Conservation (phyloP, 2,113 vertebrate species). For the Oenanthe oenanthe region DNA sequence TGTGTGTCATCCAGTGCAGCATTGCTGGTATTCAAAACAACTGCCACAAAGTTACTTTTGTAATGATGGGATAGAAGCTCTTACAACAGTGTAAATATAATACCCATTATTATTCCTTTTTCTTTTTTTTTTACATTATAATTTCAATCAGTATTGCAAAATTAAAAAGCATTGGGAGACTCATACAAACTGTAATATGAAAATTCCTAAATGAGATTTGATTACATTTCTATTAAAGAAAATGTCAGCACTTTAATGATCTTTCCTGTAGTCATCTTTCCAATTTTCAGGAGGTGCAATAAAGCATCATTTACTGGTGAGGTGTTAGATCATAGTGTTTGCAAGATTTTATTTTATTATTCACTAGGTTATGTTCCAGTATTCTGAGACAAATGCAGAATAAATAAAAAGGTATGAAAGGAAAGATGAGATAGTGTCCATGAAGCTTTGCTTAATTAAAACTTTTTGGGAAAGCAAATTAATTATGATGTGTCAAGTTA, state of each 20-base stretch:
- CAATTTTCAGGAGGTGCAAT: not conserved
- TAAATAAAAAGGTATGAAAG: not conserved
- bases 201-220: not conserved
- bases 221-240: not conserved
- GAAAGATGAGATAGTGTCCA: not conserved
- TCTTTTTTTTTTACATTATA: not conserved
- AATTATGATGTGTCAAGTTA: fast-evolving
- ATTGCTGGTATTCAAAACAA: not conserved
- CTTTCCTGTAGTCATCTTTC: not conserved
- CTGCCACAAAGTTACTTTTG: not conserved
- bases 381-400: not conserved
- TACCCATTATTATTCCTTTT: not conserved
- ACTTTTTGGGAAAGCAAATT: fast-evolving
- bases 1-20: not conserved
- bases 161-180: not conserved
- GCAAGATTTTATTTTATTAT: not conserved
- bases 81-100: not conserved
- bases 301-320: not conserved
- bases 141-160: not conserved
- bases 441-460: not conserved
- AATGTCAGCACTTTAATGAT: not conserved
- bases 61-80: not conserved
- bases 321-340: not conserved
- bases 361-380: not conserved
- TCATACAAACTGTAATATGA: not conserved